Base-by-base conservation (phyloP, 2,888 invertebrate species). In the Lasioglossum villosulum region DNA sequence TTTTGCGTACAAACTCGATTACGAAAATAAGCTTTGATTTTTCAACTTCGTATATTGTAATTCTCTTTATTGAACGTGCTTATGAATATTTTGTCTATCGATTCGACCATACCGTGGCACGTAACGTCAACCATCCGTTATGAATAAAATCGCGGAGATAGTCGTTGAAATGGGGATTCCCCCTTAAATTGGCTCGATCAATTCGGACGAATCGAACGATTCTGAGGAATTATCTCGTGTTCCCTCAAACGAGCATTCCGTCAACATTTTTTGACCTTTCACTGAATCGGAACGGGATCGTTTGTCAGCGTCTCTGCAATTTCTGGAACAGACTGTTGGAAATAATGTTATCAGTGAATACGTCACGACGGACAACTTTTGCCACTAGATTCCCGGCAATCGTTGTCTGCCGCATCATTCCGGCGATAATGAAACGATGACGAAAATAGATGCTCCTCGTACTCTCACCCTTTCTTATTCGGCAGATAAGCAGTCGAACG, bases 381-480 rank as follows among this genome's bases (percentile, higher is more conserved):
- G 10, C 37, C 23, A 27, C n/a, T 63, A 23, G 30, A 52, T 59
- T 78, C 68, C 66, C 34, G 19, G 56, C 68, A 68, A 82, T 82
- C 72, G 42, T 66, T 70, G 72, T 30, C 39, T 68, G 23, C 45
- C 45, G 52, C 76, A 84, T 80, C 72, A 56, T 68, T 27, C 4
- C 34, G 19, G 56, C 59, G 86, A 85, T 81, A 78, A 81, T n/a
- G 39, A 68, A 63, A 42, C 56, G 16, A 42, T 27, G 52, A 75
- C 63, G 75, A 80, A 86, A 86, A 84, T 84, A 80, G 70, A 59
- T 48, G 30, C 27, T 48, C 52, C 37, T 52, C 27, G 27, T 52
- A 48, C n/a, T 12, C 66, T 14, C 19, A 80, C 39, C 23, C 39
- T 68, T 73, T 23, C 48, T 71, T 23, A 70, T 78, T 63, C 63